Evolutionary conservation across 2,113 vertebrate genomes (phyloP), one percentile per base, ranked within the genome.

Genomic region (Nothobranchius kuhntae): DNA sequence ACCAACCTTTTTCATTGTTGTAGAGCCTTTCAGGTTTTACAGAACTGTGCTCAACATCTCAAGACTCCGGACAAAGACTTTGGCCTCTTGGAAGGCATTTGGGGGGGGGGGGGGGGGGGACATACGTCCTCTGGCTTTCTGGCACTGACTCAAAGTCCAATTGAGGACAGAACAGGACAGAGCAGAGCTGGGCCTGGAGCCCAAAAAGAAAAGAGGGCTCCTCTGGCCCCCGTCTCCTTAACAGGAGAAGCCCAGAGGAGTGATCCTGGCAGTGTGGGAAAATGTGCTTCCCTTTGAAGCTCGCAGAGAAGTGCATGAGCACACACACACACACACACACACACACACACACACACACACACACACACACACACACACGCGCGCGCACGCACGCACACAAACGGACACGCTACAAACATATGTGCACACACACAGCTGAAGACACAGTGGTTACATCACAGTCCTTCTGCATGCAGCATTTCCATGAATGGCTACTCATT

Each of bases 241-340:
- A 86, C 73, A 78, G 89, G 80, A 90, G 85, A 77, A 90, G 85
- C 85, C 88, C 86, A 87, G 80, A 84, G 62, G 81, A 89, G 90
- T 88, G 86, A 89, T 86, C 89, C 87, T 91, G 91, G 90, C 86
- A 91, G 91, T 92, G 93, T 94, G 93, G 92, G 93, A 94, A 93
- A 94, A 93, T 92, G 87, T 84, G 86, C 71, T 76, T 73, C 77
- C 86, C 80, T 86, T 86, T 73, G 78, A 83, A 75, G n/a, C 71
- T 77, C 60, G 71, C 73, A 86, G 77, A 77, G 65, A 15, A 61
- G 75, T 66, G 73, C 69, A 75, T 45, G 68, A 57, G 58, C 44
- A 57, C 47, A n/a, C 70, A 62, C 77, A 69, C 64, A 72, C 63
- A 66, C 68, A 56, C 10, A 36, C 36, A 75, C 64, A 62, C 72